Percentiles rank a stretch among this genome's conserved stretches.
Evolutionary conservation across 2,797 vertebrate genomes (phyloP).

Genomic region (Borostomias antarcticus): DNA sequence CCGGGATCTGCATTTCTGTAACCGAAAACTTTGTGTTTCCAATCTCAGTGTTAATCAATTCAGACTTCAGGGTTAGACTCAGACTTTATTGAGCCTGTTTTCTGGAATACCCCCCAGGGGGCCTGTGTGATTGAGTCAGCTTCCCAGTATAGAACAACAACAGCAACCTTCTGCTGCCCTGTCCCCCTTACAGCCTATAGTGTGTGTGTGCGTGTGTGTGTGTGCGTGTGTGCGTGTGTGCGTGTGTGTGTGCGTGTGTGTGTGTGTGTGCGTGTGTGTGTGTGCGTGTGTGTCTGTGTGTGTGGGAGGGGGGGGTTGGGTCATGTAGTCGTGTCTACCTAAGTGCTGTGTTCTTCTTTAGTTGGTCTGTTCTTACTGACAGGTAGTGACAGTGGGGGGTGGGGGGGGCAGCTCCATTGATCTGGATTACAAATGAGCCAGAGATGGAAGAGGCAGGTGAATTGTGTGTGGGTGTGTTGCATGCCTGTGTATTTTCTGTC

Average conservation of each 20-base stretch:
- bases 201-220: neutral
- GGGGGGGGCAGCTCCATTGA: slow-evolving; percentile 66
- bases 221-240: neutral
- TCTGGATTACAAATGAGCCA: slow-evolving; percentile 65
- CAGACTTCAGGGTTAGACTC: too few relatives aligned
- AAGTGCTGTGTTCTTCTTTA: slow-evolving; percentile 63
- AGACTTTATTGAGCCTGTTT: too few relatives aligned
- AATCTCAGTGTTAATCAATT: too few relatives aligned
- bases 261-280: neutral
- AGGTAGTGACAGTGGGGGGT: slow-evolving; percentile 61
- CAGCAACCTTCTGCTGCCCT: neutral
- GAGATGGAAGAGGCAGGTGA: too few relatives aligned
- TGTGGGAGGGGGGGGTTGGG: slow-evolving; percentile 40
- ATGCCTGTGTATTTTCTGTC: slow-evolving; percentile 43
- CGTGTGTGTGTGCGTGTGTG: neutral
- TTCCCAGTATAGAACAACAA: neutral
- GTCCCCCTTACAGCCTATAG: slow-evolving; percentile 7
- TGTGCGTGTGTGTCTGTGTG: slow-evolving; percentile 10
- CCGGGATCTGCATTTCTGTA: too few relatives aligned
- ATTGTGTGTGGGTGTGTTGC: slow-evolving; percentile 20
- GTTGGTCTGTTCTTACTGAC: slow-evolving; percentile 71
- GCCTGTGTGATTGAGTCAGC: neutral
- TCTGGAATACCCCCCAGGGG: too few relatives aligned
- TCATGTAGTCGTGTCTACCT: slow-evolving; percentile 43
- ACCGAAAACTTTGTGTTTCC: too few relatives aligned